phyloP scores from a whole-genome alignment of 2,888 invertebrate genomes.

The Cheilosia grossa region DNA sequence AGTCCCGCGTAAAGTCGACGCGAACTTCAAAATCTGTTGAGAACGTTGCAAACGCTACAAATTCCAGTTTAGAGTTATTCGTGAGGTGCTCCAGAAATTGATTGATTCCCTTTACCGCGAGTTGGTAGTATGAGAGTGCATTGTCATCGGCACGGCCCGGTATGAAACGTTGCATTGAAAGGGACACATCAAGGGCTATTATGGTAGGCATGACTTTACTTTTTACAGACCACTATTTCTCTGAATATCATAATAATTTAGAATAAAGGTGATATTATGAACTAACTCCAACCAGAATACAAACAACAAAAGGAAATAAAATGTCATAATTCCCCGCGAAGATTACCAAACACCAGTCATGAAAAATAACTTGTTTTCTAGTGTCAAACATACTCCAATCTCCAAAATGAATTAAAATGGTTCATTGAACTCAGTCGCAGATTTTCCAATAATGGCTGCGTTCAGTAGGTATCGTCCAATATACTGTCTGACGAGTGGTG shows the following conservation, averaged over 20 bases:
- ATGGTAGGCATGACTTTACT: slow-evolving; percentile 81
- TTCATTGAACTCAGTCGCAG: too few species aligned
- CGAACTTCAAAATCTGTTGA: slow-evolving; percentile 85
- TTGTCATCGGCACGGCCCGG: slow-evolving; percentile 81
- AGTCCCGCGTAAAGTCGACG: slow-evolving; percentile 94
- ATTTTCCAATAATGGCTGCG: too few species aligned
- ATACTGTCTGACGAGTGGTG: too few species aligned
- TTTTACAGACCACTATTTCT: not conserved
- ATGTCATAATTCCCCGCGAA: slow-evolving; percentile 16
- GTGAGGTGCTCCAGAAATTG: slow-evolving; percentile 81
- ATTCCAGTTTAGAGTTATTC: slow-evolving; percentile 81
- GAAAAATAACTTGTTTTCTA: too few species aligned
- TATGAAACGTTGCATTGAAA: slow-evolving; percentile 82
- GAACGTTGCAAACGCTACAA: slow-evolving; percentile 79
- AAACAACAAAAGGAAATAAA: not conserved
- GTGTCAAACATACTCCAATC: too few species aligned
- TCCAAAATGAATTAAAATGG: too few species aligned
- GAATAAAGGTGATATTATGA: not conserved
- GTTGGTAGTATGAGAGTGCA: slow-evolving; percentile 80
- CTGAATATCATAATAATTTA: slow-evolving; percentile 17
- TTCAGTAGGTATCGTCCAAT: too few species aligned
- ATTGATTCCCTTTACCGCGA: slow-evolving; percentile 81
- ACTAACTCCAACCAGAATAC: slow-evolving; percentile 6
- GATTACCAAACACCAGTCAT: not conserved
- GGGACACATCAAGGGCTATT: slow-evolving; percentile 82